These are phyloP conservation scores for Periparus ater DNA, from an alignment of 2,797 vertebrate species.

Conservation along the genomic window DNA sequence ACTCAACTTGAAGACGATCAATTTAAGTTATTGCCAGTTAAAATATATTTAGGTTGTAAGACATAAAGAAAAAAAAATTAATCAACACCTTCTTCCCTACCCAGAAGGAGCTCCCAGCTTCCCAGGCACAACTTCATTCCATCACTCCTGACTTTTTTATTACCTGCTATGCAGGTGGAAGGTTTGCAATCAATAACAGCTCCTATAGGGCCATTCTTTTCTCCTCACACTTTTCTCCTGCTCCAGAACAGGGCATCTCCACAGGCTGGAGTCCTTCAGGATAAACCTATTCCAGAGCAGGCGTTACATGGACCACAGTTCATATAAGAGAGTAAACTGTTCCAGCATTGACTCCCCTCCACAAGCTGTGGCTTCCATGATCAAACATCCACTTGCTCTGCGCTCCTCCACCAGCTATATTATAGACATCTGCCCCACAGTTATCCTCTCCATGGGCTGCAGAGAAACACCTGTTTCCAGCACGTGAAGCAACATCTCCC, in stretches of 20 bases:
- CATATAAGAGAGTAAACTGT: neutral
- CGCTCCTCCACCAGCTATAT: neutral
- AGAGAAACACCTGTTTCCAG: neutral
- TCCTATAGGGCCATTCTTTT: neutral
- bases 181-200: neutral
- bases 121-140: neutral
- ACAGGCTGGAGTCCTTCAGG: neutral
- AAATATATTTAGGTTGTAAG: neutral
- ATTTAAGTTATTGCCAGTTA: neutral
- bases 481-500: neutral
- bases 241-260: neutral
- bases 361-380: neutral
- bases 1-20: neutral
- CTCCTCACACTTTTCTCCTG: neutral
- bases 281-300: neutral
- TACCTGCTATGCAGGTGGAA: fast-evolving
- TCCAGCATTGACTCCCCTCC: neutral
- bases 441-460: neutral
- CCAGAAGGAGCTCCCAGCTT: neutral
- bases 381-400: neutral
- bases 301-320: neutral
- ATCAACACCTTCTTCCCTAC: neutral
- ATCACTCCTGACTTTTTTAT: neutral
- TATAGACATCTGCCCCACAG: neutral
- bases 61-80: neutral